Evolutionary conservation across 2,797 vertebrate genomes (phyloP).

Genomic region (Percopsis omiscomaycus): DNA sequence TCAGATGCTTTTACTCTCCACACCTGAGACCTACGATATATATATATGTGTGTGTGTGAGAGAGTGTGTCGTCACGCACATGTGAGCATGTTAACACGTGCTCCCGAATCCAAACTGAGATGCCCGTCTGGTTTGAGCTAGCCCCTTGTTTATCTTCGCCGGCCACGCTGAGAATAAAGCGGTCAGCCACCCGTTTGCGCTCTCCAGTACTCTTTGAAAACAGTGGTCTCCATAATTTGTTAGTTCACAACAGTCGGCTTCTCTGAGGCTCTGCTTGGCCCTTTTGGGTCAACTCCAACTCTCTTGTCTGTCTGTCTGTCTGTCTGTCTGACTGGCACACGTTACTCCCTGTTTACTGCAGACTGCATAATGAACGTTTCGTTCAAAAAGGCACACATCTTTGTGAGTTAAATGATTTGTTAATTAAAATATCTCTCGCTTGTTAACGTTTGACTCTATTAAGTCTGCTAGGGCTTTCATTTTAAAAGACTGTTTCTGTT

Average conservation of each 20-base stretch:
- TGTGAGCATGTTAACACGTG: constrained; percentile 19
- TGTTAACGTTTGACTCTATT: too few species aligned
- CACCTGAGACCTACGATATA: constrained; percentile 69
- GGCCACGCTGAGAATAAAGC: not conserved
- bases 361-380: constrained; percentile 9
- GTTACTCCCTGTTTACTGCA: constrained; percentile 37
- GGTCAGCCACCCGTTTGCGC: too few species aligned
- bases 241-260: constrained; percentile 50
- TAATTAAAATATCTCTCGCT: too few species aligned
- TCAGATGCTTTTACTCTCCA: constrained; percentile 64
- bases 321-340: constrained; percentile 17
- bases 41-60: constrained; percentile 23
- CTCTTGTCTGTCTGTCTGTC: constrained; percentile 27
- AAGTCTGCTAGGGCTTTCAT: too few species aligned
- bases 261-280: constrained; percentile 34
- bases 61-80: constrained; percentile 24
- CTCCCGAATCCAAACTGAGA: constrained; percentile 16
- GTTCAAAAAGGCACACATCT: too few species aligned
- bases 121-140: constrained; percentile 26
- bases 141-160: constrained; percentile 22
- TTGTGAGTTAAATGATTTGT: too few species aligned
- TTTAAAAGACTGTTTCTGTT: too few species aligned
- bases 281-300: constrained; percentile 35
- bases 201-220: constrained; percentile 2
- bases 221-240: constrained; percentile 39